A percentile compares a stretch with the other conserved stretches of the same genome.
phyloP scores from a whole-genome alignment of 1,140 invertebrate genomes.

The Drosophila varians region DNA sequence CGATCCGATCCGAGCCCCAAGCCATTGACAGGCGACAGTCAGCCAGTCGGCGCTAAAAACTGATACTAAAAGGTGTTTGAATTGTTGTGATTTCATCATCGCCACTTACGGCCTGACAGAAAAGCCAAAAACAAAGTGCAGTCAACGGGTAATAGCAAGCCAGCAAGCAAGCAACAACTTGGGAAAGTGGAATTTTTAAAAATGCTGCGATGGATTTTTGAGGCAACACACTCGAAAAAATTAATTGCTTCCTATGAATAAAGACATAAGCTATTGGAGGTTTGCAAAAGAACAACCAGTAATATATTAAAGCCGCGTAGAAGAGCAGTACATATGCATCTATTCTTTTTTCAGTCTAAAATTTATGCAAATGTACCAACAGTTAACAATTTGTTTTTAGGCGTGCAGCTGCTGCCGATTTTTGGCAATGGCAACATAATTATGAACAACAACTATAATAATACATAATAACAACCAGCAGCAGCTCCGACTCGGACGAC shows the following conservation, averaged over 20 bases:
- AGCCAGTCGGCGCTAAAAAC: constrained; percentile 58
- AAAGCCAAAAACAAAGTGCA: constrained; percentile 64
- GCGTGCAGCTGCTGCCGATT: constrained; percentile 23
- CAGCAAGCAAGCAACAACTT: constrained; percentile 46
- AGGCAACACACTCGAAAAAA: neutral
- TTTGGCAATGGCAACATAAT: constrained; percentile 75
- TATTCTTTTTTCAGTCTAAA: too few species aligned
- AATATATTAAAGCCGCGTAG: neutral
- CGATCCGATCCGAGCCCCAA: neutral
- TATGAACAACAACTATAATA: constrained; percentile 59
- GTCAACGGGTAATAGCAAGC: constrained; percentile 21
- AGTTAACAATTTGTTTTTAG: neutral
- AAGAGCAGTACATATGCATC: neutral
- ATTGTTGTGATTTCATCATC: constrained; percentile 82
- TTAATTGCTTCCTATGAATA: neutral
- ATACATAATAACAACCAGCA: constrained; percentile 55
- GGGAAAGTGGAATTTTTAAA: constrained; percentile 78
- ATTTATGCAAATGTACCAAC: too few species aligned
- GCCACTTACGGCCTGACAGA: constrained; percentile 77
- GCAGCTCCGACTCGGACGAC: constrained; percentile 32
- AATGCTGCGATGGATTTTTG: constrained; percentile 50
- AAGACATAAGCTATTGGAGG: neutral
- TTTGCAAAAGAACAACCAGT: too few species aligned
- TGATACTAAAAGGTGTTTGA: constrained; percentile 82
- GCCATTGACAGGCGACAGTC: constrained; percentile 13